Percentiles rank a stretch among this genome's conserved stretches.
These are phyloP conservation scores for Ophioninae sp. DNA, from an alignment of 2,888 invertebrate genomes.

Conservation along the genomic window DNA sequence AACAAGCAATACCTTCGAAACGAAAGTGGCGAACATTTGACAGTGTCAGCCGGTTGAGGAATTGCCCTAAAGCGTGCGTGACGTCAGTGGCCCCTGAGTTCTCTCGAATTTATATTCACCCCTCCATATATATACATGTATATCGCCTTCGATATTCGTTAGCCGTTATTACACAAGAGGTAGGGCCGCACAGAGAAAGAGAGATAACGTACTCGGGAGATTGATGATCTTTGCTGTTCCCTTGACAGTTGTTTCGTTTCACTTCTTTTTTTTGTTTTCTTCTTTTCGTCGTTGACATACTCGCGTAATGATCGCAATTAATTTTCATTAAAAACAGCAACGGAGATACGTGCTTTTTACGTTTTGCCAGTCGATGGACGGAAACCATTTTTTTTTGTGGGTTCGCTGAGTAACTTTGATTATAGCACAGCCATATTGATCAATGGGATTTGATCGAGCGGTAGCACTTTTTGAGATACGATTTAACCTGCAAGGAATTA, in stretches of 20 bases:
- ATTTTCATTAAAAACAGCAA: no score
- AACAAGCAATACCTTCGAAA: slow-evolving; percentile 22
- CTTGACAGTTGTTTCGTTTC: slow-evolving; percentile 9
- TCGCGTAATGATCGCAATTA: not conserved
- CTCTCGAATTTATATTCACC: slow-evolving; percentile 40
- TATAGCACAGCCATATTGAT: no score
- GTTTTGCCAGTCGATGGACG: no score
- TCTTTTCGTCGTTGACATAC: not conserved
- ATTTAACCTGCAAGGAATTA: no score
- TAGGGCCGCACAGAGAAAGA: not conserved
- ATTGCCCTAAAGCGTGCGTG: slow-evolving; percentile 55
- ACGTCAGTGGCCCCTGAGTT: slow-evolving; percentile 49
- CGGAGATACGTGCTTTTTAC: no score
- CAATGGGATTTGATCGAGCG: no score
- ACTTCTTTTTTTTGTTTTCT: not conserved
- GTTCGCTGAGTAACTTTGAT: no score
- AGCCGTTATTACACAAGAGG: slow-evolving; percentile 17
- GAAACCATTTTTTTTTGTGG: no score
- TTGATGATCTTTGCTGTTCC: slow-evolving; percentile 16
- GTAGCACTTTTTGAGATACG: no score
- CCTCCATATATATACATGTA: not conserved
- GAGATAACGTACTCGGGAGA: not conserved
- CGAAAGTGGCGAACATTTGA: slow-evolving; percentile 66
- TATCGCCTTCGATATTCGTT: slow-evolving; percentile 26
- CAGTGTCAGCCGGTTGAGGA: slow-evolving; percentile 68